A percentile compares a stretch with the other conserved stretches of the same genome.
Evolutionary conservation across 2,888 invertebrate species (phyloP).

Genomic region (Bombylius discolor): DNA sequence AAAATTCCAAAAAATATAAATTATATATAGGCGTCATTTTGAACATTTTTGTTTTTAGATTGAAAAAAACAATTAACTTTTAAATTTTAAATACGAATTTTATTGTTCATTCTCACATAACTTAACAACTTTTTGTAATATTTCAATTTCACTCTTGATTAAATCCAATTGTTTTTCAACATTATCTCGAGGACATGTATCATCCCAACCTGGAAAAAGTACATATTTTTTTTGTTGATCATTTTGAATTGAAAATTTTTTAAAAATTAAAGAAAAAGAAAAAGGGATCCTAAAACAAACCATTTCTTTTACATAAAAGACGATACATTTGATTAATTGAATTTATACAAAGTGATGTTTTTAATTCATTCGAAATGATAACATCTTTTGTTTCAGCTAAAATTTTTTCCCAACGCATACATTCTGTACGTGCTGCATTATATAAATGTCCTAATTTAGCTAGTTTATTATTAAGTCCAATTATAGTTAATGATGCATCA

Average conservation of each 20-base stretch:
- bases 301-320: constrained; percentile 26
- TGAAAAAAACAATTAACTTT: too few relatives aligned
- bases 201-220: constrained; percentile 5
- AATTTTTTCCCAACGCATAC: constrained; percentile 31
- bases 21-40: too few relatives aligned
- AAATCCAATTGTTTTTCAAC: constrained; percentile 25
- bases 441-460: constrained; percentile 30
- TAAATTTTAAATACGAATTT: too few relatives aligned
- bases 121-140: constrained; percentile 22
- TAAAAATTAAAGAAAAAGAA: neutral
- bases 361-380: constrained; percentile 22
- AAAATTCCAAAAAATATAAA: too few relatives aligned
- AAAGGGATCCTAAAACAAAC: constrained; percentile 13
- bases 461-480: constrained; percentile 32
- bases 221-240: neutral
- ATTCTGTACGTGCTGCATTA: constrained; percentile 23
- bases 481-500: constrained; percentile 28
- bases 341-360: constrained; percentile 26
- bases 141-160: constrained; percentile 28
- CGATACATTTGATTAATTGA: constrained; percentile 28
- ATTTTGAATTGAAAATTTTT: neutral
- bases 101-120: constrained; percentile 14
- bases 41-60: too few relatives aligned
- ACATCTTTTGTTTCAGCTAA: constrained; percentile 25
- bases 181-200: constrained; percentile 7